Conservation (phyloP, 2,113 vertebrate genomes). For the Grallaria varia region DNA sequence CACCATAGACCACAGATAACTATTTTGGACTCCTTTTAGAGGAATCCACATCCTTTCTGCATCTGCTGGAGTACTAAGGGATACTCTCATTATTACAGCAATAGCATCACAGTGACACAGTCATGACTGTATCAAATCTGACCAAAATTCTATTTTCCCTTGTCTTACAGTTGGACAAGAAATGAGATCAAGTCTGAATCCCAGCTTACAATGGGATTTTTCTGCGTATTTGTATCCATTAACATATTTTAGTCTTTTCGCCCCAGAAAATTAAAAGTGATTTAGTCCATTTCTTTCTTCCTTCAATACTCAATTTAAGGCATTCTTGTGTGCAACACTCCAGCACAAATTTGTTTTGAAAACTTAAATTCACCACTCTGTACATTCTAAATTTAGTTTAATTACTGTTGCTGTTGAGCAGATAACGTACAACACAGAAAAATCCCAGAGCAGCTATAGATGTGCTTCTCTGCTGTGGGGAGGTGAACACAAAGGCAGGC, state of each 20-base stretch:
- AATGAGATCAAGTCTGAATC: constrained; percentile 44
- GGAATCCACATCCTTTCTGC: not conserved
- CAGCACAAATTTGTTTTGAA: not conserved
- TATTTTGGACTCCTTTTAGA: constrained; percentile 35
- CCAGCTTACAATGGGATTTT: not conserved
- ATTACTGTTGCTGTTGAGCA: constrained; percentile 7
- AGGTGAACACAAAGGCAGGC: not conserved
- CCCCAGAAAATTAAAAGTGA: not conserved
- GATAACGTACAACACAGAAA: not conserved
- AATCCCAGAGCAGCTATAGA: not conserved
- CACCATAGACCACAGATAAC: constrained; percentile 53
- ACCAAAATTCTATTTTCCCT: constrained; percentile 39
- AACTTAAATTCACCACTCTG: not conserved
- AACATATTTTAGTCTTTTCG: not conserved
- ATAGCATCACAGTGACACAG: constrained; percentile 34
- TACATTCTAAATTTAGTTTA: constrained; percentile 4
- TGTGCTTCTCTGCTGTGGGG: not conserved
- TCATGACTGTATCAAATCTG: constrained; percentile 20
- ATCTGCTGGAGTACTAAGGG: constrained; percentile 55
- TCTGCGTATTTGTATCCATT: not conserved
- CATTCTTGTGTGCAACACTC: not conserved
- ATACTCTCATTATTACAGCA: constrained; percentile 43
- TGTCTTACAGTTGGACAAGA: constrained; percentile 59
- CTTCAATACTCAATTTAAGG: constrained; percentile 18
- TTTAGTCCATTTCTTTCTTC: constrained; percentile 18